phyloP scores from a whole-genome alignment of 2,888 invertebrate genomes.

The Melinopterus prodromus region DNA sequence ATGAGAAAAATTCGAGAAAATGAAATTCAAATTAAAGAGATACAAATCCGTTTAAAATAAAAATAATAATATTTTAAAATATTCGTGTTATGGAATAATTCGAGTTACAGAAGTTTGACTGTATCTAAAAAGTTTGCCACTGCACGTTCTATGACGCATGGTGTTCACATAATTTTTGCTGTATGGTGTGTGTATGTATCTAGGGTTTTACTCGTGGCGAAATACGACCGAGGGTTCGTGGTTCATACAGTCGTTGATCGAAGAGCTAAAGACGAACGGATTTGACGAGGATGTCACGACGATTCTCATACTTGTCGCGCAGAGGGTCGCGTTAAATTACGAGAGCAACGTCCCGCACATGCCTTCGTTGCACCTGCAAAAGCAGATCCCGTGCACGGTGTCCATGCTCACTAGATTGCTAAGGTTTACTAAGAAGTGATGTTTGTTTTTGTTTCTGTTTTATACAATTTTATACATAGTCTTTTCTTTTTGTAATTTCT shows the following conservation, averaged over 20 bases:
- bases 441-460: slow-evolving; percentile 4
- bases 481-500: neutral
- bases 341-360: slow-evolving; percentile 81
- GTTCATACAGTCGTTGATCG: slow-evolving; percentile 93
- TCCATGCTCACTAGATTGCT: slow-evolving; percentile 22
- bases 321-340: slow-evolving; percentile 87
- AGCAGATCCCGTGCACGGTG: slow-evolving; percentile 16
- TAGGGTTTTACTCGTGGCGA: slow-evolving; percentile 93
- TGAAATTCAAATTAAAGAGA: too few species aligned
- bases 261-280: slow-evolving; percentile 78
- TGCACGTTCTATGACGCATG: neutral
- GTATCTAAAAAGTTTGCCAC: too few species aligned
- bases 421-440: slow-evolving; percentile 17
- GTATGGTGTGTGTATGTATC: slow-evolving; percentile 33
- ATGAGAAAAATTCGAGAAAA: too few species aligned
- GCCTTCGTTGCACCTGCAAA: slow-evolving; percentile 14
- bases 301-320: slow-evolving; percentile 85
- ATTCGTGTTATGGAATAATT: too few species aligned
- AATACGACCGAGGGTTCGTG: slow-evolving; percentile 84
- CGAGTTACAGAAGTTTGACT: too few species aligned
- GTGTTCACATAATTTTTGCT: neutral
- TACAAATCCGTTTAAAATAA: too few species aligned
- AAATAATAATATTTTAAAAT: too few species aligned
- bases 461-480: neutral
- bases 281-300: slow-evolving; percentile 82